phyloP scores from a whole-genome alignment of 2,797 vertebrate species.

The Anas acuta region DNA sequence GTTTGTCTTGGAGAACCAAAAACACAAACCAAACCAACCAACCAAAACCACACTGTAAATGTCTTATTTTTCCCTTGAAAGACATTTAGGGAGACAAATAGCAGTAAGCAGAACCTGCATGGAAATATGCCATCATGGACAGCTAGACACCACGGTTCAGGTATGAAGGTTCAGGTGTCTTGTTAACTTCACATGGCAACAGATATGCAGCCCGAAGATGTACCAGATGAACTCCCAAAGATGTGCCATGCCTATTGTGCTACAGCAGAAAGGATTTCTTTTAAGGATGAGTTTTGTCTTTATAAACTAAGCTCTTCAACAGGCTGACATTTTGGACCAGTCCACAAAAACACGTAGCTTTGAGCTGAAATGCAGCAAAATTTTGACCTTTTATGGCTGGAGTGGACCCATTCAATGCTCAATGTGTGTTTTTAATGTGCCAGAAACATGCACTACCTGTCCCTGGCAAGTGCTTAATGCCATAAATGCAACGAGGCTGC shows the following conservation, averaged over 20 bases:
- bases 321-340: background rate
- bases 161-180: background rate
- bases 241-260: fast-evolving
- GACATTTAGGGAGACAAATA: background rate
- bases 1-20: background rate
- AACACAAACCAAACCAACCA: background rate
- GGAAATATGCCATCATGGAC: fast-evolving
- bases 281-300: background rate
- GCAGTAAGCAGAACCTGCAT: background rate
- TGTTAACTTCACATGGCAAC: background rate
- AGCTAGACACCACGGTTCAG: background rate
- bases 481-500: fast-evolving
- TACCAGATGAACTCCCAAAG: background rate
- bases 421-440: background rate
- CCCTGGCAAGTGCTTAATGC: background rate
- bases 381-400: background rate
- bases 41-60: background rate
- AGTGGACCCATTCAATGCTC: background rate
- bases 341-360: background rate
- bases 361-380: background rate
- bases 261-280: background rate
- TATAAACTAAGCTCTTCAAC: background rate
- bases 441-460: background rate
- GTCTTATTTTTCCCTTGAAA: background rate
- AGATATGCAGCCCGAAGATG: background rate